These are phyloP conservation scores for Drosophila kambysellisi DNA, from an alignment of 2,888 invertebrate genomes.

Conservation along the genomic window DNA sequence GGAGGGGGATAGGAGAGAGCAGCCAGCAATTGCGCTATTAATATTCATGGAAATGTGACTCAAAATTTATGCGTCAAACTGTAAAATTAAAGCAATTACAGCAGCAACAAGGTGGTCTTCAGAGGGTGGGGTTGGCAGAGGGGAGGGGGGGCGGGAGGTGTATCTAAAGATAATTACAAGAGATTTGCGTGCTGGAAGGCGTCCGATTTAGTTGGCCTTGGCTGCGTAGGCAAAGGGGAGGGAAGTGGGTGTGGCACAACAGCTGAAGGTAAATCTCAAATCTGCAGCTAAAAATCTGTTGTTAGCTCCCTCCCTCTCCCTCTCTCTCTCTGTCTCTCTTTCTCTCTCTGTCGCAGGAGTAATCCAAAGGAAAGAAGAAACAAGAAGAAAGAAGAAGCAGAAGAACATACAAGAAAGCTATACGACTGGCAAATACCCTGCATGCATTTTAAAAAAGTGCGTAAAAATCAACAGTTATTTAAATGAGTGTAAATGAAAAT, in stretches of 20 bases:
- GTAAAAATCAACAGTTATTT: background rate
- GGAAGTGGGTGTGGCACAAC: slow-evolving; percentile 25
- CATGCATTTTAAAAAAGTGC: background rate
- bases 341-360: slow-evolving; percentile 23
- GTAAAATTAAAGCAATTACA: slow-evolving; percentile 67
- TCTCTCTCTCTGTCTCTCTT: background rate
- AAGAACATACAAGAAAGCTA: background rate
- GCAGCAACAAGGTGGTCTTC: slow-evolving; percentile 8
- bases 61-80: slow-evolving; percentile 64
- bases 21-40: slow-evolving; percentile 50
- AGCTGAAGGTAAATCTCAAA: slow-evolving; percentile 21
- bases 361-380: background rate
- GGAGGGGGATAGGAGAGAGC: too few species aligned
- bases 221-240: background rate
- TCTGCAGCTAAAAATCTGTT: slow-evolving; percentile 3
- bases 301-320: background rate
- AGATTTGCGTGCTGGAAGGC: slow-evolving; percentile 52
- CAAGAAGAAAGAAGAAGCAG: background rate
- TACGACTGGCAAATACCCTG: background rate
- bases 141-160: background rate
- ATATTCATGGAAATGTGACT: slow-evolving; percentile 60
- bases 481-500: background rate
- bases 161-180: slow-evolving; percentile 52
- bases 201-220: slow-evolving; percentile 24
- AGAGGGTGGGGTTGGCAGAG: background rate